These are phyloP conservation scores for Apostichopus leukothele DNA, from an alignment of 53 echinoderm and acorn worm genomes.

Conservation along the genomic window DNA sequence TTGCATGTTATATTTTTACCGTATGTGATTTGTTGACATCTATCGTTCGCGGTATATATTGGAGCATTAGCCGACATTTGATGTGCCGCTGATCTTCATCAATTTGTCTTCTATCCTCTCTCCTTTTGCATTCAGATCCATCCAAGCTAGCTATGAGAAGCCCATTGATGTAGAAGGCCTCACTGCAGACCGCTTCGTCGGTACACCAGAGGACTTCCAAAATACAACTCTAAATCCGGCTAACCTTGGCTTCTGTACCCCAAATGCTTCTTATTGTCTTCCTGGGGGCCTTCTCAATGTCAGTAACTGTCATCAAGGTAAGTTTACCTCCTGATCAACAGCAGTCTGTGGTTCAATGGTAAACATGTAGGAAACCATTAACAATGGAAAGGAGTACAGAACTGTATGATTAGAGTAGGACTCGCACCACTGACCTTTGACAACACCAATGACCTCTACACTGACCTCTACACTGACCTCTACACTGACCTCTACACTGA, in stretches of 20 bases:
- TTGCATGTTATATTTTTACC: no score
- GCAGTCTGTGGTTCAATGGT: no score
- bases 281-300: conserved; percentile 69
- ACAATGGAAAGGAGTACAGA: background rate
- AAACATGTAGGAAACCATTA: no score
- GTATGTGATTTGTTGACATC: no score
- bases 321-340: background rate
- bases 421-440: no score
- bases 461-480: no score
- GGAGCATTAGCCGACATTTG: no score
- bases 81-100: no score
- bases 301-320: conserved; percentile 57
- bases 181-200: conserved; percentile 47
- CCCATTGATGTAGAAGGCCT: conserved; percentile 42
- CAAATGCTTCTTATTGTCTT: conserved; percentile 53
- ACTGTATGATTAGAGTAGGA: no score
- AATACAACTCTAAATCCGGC: conserved; percentile 58
- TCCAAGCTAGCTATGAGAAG: conserved; percentile 52
- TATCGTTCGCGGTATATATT: no score
- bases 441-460: no score
- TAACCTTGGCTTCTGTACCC: conserved; percentile 71
- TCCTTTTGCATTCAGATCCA: conserved; percentile 48
- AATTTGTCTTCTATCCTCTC: background rate
- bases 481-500: no score
- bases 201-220: conserved; percentile 46